Evolutionary conservation across 2,888 invertebrate genomes (phyloP).

Genomic region (Phaedon cochleariae): DNA sequence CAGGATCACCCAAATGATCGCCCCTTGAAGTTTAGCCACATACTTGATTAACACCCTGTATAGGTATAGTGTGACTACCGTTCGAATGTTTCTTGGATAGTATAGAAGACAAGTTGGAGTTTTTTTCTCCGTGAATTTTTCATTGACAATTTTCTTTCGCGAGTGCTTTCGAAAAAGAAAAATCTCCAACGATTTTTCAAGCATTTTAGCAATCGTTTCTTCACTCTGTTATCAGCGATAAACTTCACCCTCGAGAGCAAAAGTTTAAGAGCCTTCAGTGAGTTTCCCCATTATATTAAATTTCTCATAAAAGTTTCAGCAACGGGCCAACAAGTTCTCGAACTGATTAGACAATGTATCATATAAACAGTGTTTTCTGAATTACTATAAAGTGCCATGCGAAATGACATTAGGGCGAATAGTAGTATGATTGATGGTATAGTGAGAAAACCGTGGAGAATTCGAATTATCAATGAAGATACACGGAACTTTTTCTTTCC

Average conservation of each 20-base stretch:
- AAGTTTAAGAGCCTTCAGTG: constrained; percentile 12
- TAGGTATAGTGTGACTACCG: too few species aligned
- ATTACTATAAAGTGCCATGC: neutral
- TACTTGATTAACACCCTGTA: too few species aligned
- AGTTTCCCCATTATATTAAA: constrained; percentile 4
- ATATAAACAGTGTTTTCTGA: neutral
- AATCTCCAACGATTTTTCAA: constrained; percentile 10
- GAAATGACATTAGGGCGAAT: neutral
- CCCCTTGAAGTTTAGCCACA: too few species aligned
- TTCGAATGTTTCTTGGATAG: too few species aligned
- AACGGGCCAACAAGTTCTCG: neutral
- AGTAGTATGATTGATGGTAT: neutral
- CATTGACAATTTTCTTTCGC: too few species aligned
- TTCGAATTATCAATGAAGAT: too few species aligned
- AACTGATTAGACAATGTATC: neutral
- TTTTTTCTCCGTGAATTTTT: too few species aligned
- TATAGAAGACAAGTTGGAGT: too few species aligned
- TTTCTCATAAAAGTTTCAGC: constrained; percentile 11
- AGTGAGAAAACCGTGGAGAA: neutral
- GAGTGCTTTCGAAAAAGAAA: neutral
- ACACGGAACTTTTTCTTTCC: too few species aligned
- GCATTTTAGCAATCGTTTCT: neutral
- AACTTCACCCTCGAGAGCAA: neutral
- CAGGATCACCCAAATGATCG: too few species aligned
- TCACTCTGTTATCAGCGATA: constrained; percentile 11